Conservation (phyloP, 2,113 vertebrate genomes). For the Ictidomys tridecemlineatus region DNA sequence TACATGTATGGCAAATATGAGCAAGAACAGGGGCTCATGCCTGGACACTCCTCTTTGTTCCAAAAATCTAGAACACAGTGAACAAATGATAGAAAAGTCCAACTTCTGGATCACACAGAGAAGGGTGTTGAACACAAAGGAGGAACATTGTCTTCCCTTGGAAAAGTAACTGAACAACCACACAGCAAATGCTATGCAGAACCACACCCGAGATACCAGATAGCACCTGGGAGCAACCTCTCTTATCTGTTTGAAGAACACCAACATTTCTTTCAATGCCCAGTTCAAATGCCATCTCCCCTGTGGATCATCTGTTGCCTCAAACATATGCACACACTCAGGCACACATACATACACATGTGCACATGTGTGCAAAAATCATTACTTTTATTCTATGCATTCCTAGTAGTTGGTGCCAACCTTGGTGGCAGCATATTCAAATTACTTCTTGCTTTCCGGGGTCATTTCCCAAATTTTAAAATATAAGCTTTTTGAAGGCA, state of each 20-base stretch:
- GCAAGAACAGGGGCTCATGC: not conserved
- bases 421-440: not conserved
- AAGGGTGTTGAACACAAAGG: not conserved
- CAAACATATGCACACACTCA: rapidly evolving
- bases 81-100: not conserved
- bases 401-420: not conserved
- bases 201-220: rapidly evolving
- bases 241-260: not conserved
- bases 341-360: too few relatives aligned
- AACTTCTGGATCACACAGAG: not conserved
- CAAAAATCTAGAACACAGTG: not conserved
- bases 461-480: not conserved
- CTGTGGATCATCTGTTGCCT: not conserved
- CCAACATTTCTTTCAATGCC: not conserved
- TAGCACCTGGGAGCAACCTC: not conserved
- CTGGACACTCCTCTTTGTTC: not conserved
- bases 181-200: not conserved
- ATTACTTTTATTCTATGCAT: not conserved
- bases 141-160: not conserved
- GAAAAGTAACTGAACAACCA: not conserved
- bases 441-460: not conserved
- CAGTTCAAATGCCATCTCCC: not conserved
- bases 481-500: not conserved
- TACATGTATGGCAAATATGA: not conserved
- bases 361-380: not conserved